Evolutionary conservation across 2,113 vertebrate genomes (phyloP).

Genomic region (Nematolebias whitei): DNA sequence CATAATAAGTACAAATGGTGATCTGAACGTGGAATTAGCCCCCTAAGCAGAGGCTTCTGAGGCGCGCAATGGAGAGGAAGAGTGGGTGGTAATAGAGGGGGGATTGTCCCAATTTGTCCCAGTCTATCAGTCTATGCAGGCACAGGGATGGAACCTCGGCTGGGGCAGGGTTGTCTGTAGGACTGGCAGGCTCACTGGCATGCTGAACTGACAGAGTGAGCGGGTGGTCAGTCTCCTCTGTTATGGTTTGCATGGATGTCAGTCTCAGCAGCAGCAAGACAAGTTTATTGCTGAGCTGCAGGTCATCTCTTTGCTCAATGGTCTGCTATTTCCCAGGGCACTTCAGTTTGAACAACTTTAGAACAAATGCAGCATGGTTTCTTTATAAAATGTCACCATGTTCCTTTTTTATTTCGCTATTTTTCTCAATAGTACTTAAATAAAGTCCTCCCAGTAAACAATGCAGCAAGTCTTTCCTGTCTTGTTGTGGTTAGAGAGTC

Average conservation of each 20-base stretch:
- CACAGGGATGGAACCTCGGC: conserved; percentile 66
- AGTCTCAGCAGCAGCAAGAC: conserved; percentile 57
- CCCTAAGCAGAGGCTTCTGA: conserved; percentile 76
- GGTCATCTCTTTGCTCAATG: conserved; percentile 24
- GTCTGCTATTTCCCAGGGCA: conserved; percentile 14
- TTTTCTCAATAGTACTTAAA: conserved; percentile 26
- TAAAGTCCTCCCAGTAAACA: conserved; percentile 40
- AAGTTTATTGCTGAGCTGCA: conserved; percentile 54
- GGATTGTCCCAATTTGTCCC: conserved; percentile 79
- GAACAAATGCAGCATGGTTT: neutral
- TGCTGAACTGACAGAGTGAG: conserved; percentile 35
- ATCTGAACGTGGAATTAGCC: conserved; percentile 84
- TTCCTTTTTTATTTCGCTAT: conserved; percentile 24
- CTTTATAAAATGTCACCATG: conserved; percentile 17
- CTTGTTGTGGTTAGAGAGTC: conserved; percentile 51
- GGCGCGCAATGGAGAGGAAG: conserved; percentile 63
- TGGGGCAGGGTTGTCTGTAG: conserved; percentile 57
- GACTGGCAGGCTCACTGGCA: conserved; percentile 47
- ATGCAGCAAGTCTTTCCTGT: conserved; percentile 30
- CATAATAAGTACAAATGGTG: conserved; percentile 88
- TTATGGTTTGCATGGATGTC: conserved; percentile 81
- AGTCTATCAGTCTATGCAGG: conserved; percentile 69
- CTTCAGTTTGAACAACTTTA: neutral
- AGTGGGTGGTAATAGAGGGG: conserved; percentile 66
- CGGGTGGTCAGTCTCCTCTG: conserved; percentile 68